Base-by-base conservation (phyloP, 2,797 vertebrate species). In the Sparidentex hasta region DNA sequence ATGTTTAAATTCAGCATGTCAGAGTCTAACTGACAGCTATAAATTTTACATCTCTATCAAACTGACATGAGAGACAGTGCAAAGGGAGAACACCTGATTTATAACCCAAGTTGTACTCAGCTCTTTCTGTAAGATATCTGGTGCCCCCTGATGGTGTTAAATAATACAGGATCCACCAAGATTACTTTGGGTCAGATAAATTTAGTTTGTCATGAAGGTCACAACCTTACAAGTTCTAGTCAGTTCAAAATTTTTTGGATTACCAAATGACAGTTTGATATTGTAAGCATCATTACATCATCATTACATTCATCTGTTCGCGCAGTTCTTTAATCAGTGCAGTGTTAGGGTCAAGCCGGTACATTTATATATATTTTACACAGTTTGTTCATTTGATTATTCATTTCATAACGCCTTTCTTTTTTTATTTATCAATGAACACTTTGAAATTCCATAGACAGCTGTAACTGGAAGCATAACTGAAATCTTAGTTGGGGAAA, bases 101-200 rank as follows among this genome's bases (percentile, higher is more conserved):
- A 44, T 64, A 54, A 63, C 43, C 55, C 2, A 25, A 65, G 58
- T 1, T 61, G 25, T 44, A 48, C 47, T 68, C 48, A n/a, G 47
- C 7, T 57, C 33, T 52, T 52, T 68, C 8, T 63, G 11, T 51
- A 3, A 70, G 74, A 78, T 88, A 81, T 89, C 74, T 86, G 71
- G 78, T 68, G 82, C 91, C 88, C 84, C 75, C 87, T 92, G 61
- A 75, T 85, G 88, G 88, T 13, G 46, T 38, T 2, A 51, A 56
- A 78, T 52, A 47, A 51, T 57, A 73, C n/a, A 57, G 6, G 71
- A 51, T 23, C 5, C 1, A 44, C 2, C 16, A 48, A 43, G 78
- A 55, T 76, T 8, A 71, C 29, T n/a, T 27, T 9, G 27, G 20
- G 25, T 56, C 48, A 47, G 11, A 54, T 29, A 18, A 18, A 56